A percentile compares a stretch with the other conserved stretches of the same genome.
phyloP scores from a whole-genome alignment of 1,140 invertebrate genomes.

The Caenorhabditis briggsae region DNA sequence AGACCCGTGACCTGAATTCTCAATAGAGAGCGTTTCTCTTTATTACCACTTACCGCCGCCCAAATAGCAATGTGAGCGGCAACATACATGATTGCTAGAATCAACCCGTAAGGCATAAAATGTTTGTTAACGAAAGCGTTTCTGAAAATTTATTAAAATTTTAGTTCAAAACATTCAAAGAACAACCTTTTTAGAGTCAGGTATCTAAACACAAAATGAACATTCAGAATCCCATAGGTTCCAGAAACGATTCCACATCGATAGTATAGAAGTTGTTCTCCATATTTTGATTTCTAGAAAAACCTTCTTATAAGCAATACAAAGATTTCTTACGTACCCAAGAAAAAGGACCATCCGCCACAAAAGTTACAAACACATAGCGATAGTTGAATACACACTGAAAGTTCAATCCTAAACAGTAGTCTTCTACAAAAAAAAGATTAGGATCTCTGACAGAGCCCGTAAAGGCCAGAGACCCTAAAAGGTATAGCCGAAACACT shows the following conservation, averaged over 20 bases:
- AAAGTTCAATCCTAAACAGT: background rate
- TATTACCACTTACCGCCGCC: background rate
- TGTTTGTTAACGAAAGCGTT: background rate
- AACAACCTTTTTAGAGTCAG: background rate
- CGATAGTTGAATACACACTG: background rate
- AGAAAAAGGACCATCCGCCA: background rate
- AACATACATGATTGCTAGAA: background rate
- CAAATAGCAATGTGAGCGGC: background rate
- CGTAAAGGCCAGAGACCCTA: too few species aligned
- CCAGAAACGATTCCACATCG: background rate
- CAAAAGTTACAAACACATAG: background rate
- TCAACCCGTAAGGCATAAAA: background rate
- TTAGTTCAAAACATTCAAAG: background rate
- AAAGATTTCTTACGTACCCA: background rate
- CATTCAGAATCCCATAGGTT: constrained; percentile 15
- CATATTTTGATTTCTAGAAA: background rate
- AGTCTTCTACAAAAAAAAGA: too few species aligned
- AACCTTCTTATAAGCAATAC: background rate
- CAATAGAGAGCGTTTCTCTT: background rate
- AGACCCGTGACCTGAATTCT: background rate
- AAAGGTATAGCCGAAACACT: too few species aligned
- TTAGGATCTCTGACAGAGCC: too few species aligned
- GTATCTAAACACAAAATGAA: background rate
- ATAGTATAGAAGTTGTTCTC: background rate
- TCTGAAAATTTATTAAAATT: background rate